Evolutionary conservation across 53 echinoderm and acorn worm genomes (phyloP).

Genomic region (Henricia sp.): DNA sequence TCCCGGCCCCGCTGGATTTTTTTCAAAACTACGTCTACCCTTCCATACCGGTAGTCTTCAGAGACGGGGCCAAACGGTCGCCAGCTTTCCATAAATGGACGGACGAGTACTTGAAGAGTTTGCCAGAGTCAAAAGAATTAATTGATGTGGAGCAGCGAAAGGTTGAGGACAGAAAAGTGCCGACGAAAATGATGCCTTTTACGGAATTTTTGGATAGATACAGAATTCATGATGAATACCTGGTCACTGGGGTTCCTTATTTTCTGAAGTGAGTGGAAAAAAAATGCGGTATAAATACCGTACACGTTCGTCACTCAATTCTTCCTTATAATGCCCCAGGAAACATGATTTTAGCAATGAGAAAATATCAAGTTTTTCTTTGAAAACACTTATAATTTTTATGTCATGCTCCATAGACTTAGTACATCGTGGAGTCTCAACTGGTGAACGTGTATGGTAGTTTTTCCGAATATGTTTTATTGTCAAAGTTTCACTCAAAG

Average conservation of each 20-base stretch:
- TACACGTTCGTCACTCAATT: too few species aligned
- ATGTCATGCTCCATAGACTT: too few species aligned
- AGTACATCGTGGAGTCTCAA: too few species aligned
- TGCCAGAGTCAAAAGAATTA: slow-evolving; percentile 61
- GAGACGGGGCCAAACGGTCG: slow-evolving; percentile 70
- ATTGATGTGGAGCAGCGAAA: slow-evolving; percentile 77
- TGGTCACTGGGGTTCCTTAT: slow-evolving; percentile 76
- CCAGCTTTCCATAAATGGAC: slow-evolving; percentile 82
- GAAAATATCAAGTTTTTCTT: too few species aligned
- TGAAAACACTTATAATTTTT: too few species aligned
- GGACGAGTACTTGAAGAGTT: slow-evolving; percentile 66
- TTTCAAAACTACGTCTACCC: slow-evolving; percentile 74
- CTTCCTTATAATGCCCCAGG: too few species aligned
- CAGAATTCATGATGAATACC: slow-evolving; percentile 69
- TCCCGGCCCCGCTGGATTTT: slow-evolving; percentile 80
- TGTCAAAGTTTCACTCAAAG: neutral
- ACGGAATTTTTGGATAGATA: slow-evolving; percentile 82
- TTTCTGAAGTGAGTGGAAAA: slow-evolving; percentile 74
- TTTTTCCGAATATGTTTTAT: too few species aligned
- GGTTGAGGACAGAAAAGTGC: slow-evolving; percentile 73
- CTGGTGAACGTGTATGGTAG: too few species aligned
- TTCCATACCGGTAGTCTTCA: slow-evolving; percentile 86
- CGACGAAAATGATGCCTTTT: slow-evolving; percentile 62
- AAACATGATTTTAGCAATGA: too few species aligned
- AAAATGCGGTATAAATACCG: neutral